Conservation (phyloP, 1,140 invertebrate species). For the Cepaea nemoralis region DNA sequence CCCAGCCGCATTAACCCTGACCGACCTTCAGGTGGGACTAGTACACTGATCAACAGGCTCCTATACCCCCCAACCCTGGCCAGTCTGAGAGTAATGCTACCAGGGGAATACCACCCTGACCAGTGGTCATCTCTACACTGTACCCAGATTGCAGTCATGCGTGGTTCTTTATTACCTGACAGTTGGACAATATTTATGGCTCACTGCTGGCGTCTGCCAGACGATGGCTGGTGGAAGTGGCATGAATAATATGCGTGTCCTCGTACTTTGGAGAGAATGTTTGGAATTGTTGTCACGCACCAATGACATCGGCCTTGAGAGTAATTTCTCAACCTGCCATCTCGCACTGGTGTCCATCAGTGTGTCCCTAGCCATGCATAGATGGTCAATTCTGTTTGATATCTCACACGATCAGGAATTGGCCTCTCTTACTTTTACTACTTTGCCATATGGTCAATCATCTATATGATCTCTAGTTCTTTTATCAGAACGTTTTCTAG, state of each 20-base stretch:
- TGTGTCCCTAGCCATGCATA: too few relatives aligned
- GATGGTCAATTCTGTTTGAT: too few relatives aligned
- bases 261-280: not conserved
- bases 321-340: not conserved
- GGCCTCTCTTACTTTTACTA: too few relatives aligned
- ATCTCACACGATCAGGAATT: too few relatives aligned
- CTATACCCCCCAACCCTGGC: not conserved
- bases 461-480: too few relatives aligned
- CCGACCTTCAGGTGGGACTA: too few relatives aligned
- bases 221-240: not conserved
- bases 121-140: not conserved
- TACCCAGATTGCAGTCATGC: not conserved
- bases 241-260: not conserved
- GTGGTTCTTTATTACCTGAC: not conserved
- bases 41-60: too few relatives aligned
- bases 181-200: conserved; percentile 9
- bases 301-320: not conserved
- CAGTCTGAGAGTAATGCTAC: not conserved
- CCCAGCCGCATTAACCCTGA: too few relatives aligned
- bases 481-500: too few relatives aligned
- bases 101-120: not conserved
- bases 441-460: too few relatives aligned
- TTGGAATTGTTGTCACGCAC: not conserved
- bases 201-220: not conserved
- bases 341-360: too few relatives aligned